These are phyloP conservation scores for Diarsia dahlii DNA, from an alignment of 2,888 invertebrate species.

Conservation along the genomic window DNA sequence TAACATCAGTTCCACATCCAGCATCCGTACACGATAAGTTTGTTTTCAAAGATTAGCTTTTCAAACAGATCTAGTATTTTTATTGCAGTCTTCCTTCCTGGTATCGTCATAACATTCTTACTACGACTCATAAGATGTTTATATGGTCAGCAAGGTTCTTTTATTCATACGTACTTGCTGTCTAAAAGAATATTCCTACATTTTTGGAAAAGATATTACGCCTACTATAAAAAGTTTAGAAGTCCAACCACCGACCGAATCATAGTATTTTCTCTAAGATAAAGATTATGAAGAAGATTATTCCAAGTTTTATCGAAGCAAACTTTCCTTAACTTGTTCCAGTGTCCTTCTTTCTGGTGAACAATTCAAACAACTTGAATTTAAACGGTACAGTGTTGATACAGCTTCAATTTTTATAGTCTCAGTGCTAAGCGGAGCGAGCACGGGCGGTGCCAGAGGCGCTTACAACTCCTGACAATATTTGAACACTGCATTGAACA, in stretches of 20 bases:
- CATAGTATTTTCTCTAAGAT: conserved; percentile 49
- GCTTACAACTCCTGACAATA: conserved; percentile 75
- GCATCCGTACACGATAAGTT: conserved; percentile 65
- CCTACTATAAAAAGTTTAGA: conserved; percentile 27
- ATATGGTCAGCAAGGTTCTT: conserved; percentile 4
- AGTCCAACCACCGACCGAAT: conserved; percentile 29
- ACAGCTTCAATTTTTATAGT: conserved; percentile 70
- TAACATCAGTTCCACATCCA: conserved; percentile 66
- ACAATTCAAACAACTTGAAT: conserved; percentile 52
- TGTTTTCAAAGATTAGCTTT: conserved; percentile 65
- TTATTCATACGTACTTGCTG: neutral
- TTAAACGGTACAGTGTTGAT: conserved; percentile 64
- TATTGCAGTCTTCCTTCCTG: conserved; percentile 20
- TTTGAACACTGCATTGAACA: conserved; percentile 74
- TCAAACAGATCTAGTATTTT: conserved; percentile 43
- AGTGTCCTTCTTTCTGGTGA: conserved; percentile 45
- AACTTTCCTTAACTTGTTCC: conserved; percentile 46
- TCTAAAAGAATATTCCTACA: conserved; percentile 1
- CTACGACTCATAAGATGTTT: conserved; percentile 4
- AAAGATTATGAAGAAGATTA: conserved; percentile 42
- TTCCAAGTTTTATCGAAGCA: conserved; percentile 32
- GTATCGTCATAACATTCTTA: conserved; percentile 27
- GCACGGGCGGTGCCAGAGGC: conserved; percentile 65
- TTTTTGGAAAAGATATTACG: conserved; percentile 30
- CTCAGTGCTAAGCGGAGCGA: conserved; percentile 53